Base-by-base conservation (phyloP, 1,140 invertebrate species). In the Drosophila funebris region DNA sequence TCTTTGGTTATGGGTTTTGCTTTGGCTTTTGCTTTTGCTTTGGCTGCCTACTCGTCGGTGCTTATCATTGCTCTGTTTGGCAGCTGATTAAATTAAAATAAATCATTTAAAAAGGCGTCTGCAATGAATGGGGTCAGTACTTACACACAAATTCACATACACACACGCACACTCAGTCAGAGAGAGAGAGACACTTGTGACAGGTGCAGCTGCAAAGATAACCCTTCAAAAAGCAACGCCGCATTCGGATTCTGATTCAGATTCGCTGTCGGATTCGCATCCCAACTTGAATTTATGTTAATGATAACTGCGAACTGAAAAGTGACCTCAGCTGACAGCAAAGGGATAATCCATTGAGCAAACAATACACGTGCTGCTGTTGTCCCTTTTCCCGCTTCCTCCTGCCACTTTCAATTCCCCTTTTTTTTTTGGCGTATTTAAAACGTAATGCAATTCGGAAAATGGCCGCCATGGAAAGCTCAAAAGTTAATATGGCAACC, bases 31-130 rank as follows among this genome's bases (percentile, higher is more conserved):
- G 8, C 48, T 52, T 31, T 52, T 0, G 24, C 50, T 53, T 20
- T 44, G 9, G 54, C 24, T 44, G 54, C 56, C 41, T 50, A 33
- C 44, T 83, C 74, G 64, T 62, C 60, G 76, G 70, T 87, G 66
- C 82, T 81, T 87, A 87, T 72, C 69, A 81, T 71, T 87, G 82
- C 81, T 85, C 78, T 87, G 81, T 81, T 78, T 87, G 74, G 81
- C 81, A 85, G 81, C 74, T 85, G 81, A 87, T 85, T 85, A 85
- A 85, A 85, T 81, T 81, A 78, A 85, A 81, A 87, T 78, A 85
- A 87, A 82, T 85, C 78, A 78, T 82, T 87, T 81, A 77, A 78
- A 73, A 74, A 76, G 29, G 70, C 61, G 75, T 72, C 56, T 73
- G 22, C 43, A 44, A 43, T 56, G 24, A 50, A 78, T 71, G 76